Base-by-base conservation (phyloP, 2,797 vertebrate genomes). In the Ciconia nigra region DNA sequence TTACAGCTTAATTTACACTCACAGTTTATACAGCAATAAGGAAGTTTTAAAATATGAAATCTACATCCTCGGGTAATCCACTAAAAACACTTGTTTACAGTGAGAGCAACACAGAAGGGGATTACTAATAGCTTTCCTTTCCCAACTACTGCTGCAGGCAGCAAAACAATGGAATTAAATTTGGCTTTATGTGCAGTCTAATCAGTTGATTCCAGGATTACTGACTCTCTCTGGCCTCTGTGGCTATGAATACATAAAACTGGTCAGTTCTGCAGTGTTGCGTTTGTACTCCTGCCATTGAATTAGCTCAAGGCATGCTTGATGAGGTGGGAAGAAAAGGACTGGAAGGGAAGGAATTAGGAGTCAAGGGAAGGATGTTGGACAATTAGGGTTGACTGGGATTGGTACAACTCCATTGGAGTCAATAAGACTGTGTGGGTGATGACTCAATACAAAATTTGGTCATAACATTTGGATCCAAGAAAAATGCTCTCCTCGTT, bases 71-170 rank as follows among this genome's bases (percentile, higher is more conserved):
- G 19, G 41, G 33, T 84, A 87, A 91, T 88, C 62, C 70, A 78
- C 69, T 89, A 74, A 96, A 96, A 83, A 14, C 20, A 61, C 63
- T 92, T 94, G 76, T 80, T 95, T 93, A 83, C 83, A 67, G 84
- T 49, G n/a, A 90, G 13, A 89, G 54, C 69, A 91, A 47, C 71
- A 83, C 37, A 92, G 78, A 82, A 52, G 37, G 52, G 33, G 79
- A 92, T 95, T 95, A 85, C 81, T 91, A 88, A 87, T 80, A 94
- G 52, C 72, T 92, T 96, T 95, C 33, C n/a, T 92, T 96, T 93
- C 44, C 49, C 69, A 86, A 55, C 37, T 66, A 33, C 41, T 76
- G 71, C 90, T 83, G 78, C 61, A 71, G 92, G 93, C 79, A 90
- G 76, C 49, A 86, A 95, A 97, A 96, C 55, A 93, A 93, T 84